Evolutionary conservation across 1,140 invertebrate genomes (phyloP).

Genomic region (Potamilus streckersoni): DNA sequence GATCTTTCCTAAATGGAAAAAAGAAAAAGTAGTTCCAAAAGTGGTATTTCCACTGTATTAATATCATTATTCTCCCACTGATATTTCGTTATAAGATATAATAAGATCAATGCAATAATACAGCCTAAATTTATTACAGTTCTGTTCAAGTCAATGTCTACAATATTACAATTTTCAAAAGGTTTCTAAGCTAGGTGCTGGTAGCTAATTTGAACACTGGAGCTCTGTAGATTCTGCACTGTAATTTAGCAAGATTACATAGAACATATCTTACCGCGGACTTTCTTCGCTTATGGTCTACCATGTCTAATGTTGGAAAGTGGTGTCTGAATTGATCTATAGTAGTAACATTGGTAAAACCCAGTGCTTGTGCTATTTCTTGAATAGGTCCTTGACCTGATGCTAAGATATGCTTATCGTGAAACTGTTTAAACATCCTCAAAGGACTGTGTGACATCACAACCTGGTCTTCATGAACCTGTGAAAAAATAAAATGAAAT

Average conservation of each 20-base stretch:
- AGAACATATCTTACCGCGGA: constrained; percentile 50
- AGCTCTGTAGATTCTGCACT: no score
- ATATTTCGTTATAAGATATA: no score
- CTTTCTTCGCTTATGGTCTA: constrained; percentile 75
- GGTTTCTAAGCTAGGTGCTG: no score
- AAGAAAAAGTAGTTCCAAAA: no score
- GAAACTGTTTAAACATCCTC: constrained; percentile 71
- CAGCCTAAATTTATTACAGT: no score
- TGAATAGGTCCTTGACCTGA: constrained; percentile 68
- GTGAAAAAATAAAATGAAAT: constrained; percentile 12
- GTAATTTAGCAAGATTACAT: neutral
- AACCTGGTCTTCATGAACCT: constrained; percentile 76
- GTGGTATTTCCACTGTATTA: no score
- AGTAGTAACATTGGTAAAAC: constrained; percentile 76
- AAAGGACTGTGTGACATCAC: constrained; percentile 81
- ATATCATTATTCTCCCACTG: no score
- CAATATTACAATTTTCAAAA: no score
- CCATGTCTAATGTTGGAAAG: constrained; percentile 78
- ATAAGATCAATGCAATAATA: no score
- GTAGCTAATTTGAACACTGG: no score
- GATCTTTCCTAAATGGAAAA: no score
- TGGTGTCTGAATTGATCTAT: constrained; percentile 75
- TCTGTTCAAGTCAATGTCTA: no score
- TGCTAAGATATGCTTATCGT: constrained; percentile 63
- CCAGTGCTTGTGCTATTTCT: constrained; percentile 77